Conservation (phyloP, 2,888 invertebrate species). For the Amblyjoppa proteus region DNA sequence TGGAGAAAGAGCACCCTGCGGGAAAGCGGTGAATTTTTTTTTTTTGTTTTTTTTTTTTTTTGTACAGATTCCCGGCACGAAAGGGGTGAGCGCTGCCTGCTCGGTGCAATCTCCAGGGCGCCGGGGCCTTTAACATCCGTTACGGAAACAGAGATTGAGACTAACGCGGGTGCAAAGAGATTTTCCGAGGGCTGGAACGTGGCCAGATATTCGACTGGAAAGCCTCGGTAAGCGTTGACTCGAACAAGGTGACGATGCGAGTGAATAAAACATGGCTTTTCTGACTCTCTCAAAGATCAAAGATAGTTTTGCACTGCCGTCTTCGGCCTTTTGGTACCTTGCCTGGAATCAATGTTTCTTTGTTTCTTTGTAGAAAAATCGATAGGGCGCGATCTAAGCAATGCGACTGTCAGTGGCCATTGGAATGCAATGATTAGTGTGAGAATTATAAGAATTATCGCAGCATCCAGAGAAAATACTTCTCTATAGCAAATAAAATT, state of each 20-base stretch:
- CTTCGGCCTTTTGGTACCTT: background rate
- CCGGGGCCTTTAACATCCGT: constrained; percentile 30
- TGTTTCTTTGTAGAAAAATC: no score
- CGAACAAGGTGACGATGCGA: background rate
- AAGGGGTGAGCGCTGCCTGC: constrained; percentile 31
- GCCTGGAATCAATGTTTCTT: no score
- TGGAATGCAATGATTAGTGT: no score
- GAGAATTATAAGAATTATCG: no score
- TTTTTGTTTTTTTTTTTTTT: constrained; percentile 26
- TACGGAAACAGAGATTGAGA: constrained; percentile 10
- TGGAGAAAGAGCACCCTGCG: constrained; percentile 28
- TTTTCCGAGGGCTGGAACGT: constrained; percentile 4
- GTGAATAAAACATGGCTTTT: constrained; percentile 8
- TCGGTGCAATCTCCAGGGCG: constrained; percentile 42
- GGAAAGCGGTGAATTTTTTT: constrained; percentile 30
- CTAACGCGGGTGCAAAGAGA: background rate
- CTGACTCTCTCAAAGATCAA: background rate
- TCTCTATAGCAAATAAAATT: no score
- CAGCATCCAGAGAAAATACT: no score
- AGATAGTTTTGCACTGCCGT: background rate
- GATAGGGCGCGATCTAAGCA: no score
- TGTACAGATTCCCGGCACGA: background rate
- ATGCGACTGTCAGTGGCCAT: no score
- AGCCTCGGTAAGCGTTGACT: background rate
- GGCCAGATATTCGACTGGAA: background rate